Evolutionary conservation across 1,140 invertebrate species (phyloP), one percentile per base, ranked within the genome.

Genomic region (Mycetomoellerius zeteki): DNA sequence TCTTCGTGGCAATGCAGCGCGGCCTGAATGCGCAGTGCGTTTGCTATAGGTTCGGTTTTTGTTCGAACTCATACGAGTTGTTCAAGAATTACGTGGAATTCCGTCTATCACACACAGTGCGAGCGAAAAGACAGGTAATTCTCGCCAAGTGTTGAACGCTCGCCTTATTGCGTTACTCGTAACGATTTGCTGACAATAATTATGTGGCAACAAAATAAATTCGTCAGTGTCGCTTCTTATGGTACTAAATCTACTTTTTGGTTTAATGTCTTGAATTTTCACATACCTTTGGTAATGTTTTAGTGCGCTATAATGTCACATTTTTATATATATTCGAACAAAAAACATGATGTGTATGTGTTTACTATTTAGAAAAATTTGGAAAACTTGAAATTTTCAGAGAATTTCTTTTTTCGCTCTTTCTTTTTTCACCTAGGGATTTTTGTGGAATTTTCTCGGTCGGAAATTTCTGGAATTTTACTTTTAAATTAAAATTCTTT

Each of bases 1-100:
- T 82, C 80, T 82, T 82, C 80, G 78, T 47, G 30, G 73, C 56
- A 43, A 27, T 69, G 52, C 67, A 60, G 27, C 37, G 6, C 24
- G 80, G 37, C 37, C 67, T 27, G 52, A 82, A 52, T 43, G 33
- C 52, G 10, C 50, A 10, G 19, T 82, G 69, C 76, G 56, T 60
- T 50, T 16, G 52, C 54, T 80, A 37, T 37, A 30, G 71, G 85
- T 75, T 88, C 21, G 30, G 87, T 88, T 88, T 88, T 88, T 88
- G 54, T 69, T 16, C 85, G 47, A 27, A 69, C 56, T 54, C 62
- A 4, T 67, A 58, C 37, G 60, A 84, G 78, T 72, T 67, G 60
- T 78, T 27, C 56, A 24, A 56, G 71, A 72, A 85, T 33, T 78
- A 76, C 86, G 64, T 64, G 73, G 86, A 78, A 89, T 89, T 87